Evolutionary conservation across 2,113 vertebrate species (phyloP), one percentile per base, ranked within the genome.

Genomic region (Lepus timidus): DNA sequence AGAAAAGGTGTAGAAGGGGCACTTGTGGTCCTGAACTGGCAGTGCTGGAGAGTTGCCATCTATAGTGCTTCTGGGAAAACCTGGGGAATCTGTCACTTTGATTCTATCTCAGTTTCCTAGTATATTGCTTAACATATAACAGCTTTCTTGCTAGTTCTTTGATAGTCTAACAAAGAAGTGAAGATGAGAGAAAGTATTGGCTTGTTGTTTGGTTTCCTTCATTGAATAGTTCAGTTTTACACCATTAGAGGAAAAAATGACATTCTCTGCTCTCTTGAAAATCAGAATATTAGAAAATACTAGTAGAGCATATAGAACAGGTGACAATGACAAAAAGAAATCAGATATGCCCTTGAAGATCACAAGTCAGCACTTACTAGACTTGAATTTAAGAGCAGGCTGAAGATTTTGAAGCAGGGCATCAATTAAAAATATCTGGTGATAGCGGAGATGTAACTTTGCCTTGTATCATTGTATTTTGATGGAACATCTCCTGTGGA

Each of bases 341-440:
- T 78, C 92, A 97, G 89, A 90, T 95, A 95, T 92, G 52, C 84
- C 88, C 93, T 96, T 96, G 94, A 93, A 88, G 95, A 90, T 93
- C 85, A 51, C 70, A 91, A 89, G 91, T 91, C 96, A 97, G 65
- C 64, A 23, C 94, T 98, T 92, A 76, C 68, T 97, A 92, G 75
- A 91, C 91, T 97, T 92, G 76, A 85, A 96, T 93, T 97, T 92
- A 75, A 91, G 88, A 96, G 76, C 92, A 92, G 67, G 93, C 86
- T 92, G 88, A 96, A 96, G 68, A 95, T 71, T 94, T 97, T 90
- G 96, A 95, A 97, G 89, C 95, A 75, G 64, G 67, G 29, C 36
- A 83, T 93, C 93, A 96, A 70, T 97, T 97, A 97, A 96, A 96
- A 97, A 87, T 89, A 89, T 80, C 92, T 90, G 36, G 85, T 86